Evolutionary conservation across 2,888 invertebrate species (phyloP), one percentile per base, ranked within the genome.

Genomic region (Aporophyla lueneburgensis): DNA sequence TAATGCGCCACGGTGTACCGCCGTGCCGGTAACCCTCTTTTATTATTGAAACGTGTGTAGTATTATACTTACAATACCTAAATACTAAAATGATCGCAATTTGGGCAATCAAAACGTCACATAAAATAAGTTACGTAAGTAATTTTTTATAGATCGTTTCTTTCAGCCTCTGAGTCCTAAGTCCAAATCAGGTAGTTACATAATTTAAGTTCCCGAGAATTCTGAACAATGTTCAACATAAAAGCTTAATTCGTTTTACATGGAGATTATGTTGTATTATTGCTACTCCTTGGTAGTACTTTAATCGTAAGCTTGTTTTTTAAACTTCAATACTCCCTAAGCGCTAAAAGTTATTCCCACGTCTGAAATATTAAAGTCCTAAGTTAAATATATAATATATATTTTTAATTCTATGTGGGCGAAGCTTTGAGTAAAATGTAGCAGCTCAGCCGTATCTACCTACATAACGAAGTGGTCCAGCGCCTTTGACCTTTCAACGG

Each of bases 401-500:
- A 80, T 68, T 67, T 79, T 79, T 74, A 65, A 71, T 71, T 58
- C 3, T 33, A 68, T 59, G 76, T 81, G 63, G 71, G 71, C 71
- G 67, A 62, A 70, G 70, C 81, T 80, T 80, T 56, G 43, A 80
- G 46, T 46, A 62, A 71, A 40, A 46, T 78, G 67, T 68, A 58
- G 49, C 33, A 43, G 46, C 33, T 27, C 43, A 70, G 27, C 24
- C 46, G 51, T 56, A 21, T 58, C 46, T 67, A 71, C 67, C 67
- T 63, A 76, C 53, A 68, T 40, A 67, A 27, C 27, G 58, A 67
- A 63, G 67, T 51, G n/a, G 61, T 66, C 33, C 54, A 65, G 43
- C 24, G 65, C 65, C 66, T 80, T 80, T 80, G 76, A 75, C 81
- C 67, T 80, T 80, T 78, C 33, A 19, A 68, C 62, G 63, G n/a